Evolutionary conservation across 2,888 invertebrate species (phyloP), one percentile per base, ranked within the genome.

Genomic region (Globia sparganii): DNA sequence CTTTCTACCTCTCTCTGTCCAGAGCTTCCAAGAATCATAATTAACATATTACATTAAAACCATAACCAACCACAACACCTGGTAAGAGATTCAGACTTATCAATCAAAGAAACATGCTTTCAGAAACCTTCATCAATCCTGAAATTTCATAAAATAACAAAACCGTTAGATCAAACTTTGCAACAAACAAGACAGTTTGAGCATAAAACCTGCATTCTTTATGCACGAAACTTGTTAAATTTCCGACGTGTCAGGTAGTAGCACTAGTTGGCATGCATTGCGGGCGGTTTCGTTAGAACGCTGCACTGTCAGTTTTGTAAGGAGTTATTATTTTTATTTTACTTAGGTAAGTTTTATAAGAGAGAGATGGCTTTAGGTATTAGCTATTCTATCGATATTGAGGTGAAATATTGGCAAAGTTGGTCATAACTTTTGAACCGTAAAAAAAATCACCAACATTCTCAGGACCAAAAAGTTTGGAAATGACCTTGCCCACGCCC

Each of bases 171-270:
- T 77, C 18, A 25, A 37, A 37, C 13, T n/a, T 15, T 31, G 18
- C n/a, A 46, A 9, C 3, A 18, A 49, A 64, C 79, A 21, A 56
- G 31, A 18, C 8, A 31, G 25, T 15, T 4, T 25, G 49, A 43
- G 8, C 46, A 40, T 21, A 72, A 28, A 25, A 43, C 43, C 18
- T 64, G 34, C 40, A 80, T 68, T 79, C 46, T 25, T 46, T 73
- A 73, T 81, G 64, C 75, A 73, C 73, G 58, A 49, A 49, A 74
- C 58, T 73, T 71, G 58, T 68, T 73, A 74, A 62, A 74, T 74
- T 72, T 80, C 62, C 40, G 15, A 59, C 40, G 64, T 58, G 68
- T 67, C 75, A 43, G 40, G 21, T n/a, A 15, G 40, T 11, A 18
- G 9, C 15, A 40, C 49, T 56, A 25, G 62, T 40, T 46, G 15